A percentile compares a stretch with the other conserved stretches of the same genome.
Evolutionary conservation across 2,797 vertebrate genomes (phyloP).

Genomic region (Alfaro cultratus): DNA sequence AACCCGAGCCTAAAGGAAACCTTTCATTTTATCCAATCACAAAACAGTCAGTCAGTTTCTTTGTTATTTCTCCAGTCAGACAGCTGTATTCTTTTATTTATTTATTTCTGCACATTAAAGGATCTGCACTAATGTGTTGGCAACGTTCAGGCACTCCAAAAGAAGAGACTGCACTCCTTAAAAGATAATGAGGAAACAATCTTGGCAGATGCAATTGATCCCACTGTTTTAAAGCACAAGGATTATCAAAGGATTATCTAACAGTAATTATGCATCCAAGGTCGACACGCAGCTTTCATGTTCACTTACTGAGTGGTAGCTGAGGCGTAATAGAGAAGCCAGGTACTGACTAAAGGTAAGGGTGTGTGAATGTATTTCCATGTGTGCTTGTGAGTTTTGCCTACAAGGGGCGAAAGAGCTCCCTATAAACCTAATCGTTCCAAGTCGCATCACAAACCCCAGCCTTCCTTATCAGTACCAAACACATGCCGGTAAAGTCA

Average conservation of each 20-base stretch:
- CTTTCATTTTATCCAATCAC: slow-evolving; percentile 64
- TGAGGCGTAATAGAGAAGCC: slow-evolving; percentile 33
- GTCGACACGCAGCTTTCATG: slow-evolving; percentile 70
- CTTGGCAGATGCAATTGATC: slow-evolving; percentile 75
- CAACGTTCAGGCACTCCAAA: slow-evolving; percentile 57
- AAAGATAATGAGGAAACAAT: slow-evolving; percentile 79
- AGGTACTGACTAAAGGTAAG: slow-evolving; percentile 20
- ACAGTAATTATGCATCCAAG: slow-evolving; percentile 75
- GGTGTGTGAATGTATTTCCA: slow-evolving; percentile 11
- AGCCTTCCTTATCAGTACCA: slow-evolving; percentile 50
- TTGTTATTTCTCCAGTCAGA: slow-evolving; percentile 54
- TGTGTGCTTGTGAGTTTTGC: slow-evolving; percentile 2
- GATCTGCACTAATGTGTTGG: slow-evolving; percentile 53
- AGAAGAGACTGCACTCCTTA: slow-evolving; percentile 67
- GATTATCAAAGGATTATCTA: slow-evolving; percentile 82
- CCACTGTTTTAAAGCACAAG: slow-evolving; percentile 70
- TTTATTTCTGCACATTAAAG: slow-evolving; percentile 59
- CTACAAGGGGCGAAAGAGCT: slow-evolving; percentile 12
- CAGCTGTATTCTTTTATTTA: slow-evolving; percentile 25
- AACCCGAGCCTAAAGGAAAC: slow-evolving; percentile 56
- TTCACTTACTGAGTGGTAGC: slow-evolving; percentile 61
- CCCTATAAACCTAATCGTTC: slow-evolving; percentile 9
- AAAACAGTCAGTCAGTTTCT: slow-evolving; percentile 56
- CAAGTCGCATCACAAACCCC: slow-evolving; percentile 29
- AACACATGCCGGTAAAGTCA: slow-evolving; percentile 40